Evolutionary conservation across 37 sponge, comb jelly and placozoan genomes (phyloP).

Genomic region (Lycopodina hypogea): DNA sequence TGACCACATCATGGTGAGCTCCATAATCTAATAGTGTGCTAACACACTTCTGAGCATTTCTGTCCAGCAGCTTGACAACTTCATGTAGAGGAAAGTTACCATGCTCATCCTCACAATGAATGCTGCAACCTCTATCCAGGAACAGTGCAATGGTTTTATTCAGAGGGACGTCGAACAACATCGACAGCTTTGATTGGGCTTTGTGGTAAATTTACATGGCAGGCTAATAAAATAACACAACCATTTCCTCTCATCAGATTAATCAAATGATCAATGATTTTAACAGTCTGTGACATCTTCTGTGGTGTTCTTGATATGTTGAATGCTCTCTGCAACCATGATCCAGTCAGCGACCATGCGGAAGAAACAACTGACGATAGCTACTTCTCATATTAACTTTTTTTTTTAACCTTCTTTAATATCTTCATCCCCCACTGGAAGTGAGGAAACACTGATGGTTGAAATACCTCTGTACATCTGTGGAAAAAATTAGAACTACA

Average conservation of each 20-base stretch:
- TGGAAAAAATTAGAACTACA: constrained; percentile 53
- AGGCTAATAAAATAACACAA: constrained; percentile 41
- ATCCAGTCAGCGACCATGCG: constrained; percentile 71
- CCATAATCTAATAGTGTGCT: constrained; percentile 53
- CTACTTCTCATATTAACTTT: constrained; percentile 62
- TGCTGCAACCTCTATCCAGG: constrained; percentile 40
- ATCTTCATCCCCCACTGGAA: constrained; percentile 61
- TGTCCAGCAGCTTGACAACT: constrained; percentile 55
- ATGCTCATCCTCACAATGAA: constrained; percentile 45
- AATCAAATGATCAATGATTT: constrained; percentile 3
- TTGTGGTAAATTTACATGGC: constrained; percentile 49
- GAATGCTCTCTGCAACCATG: constrained; percentile 23
- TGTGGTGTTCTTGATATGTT: constrained; percentile 3
- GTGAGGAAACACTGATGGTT: constrained; percentile 54
- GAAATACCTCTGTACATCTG: constrained; percentile 46
- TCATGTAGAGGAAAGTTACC: constrained; percentile 74
- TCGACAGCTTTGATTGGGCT: constrained; percentile 17
- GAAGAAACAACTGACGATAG: constrained; percentile 52
- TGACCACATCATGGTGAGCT: constrained; percentile 60
- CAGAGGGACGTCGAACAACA: constrained; percentile 44
- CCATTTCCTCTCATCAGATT: constrained; percentile 4
- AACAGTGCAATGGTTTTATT: constrained; percentile 35
- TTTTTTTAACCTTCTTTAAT: constrained; percentile 58
- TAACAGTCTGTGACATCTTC: constrained; percentile 18
- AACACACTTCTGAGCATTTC: constrained; percentile 39